Evolutionary conservation across 2,888 invertebrate species (phyloP), one percentile per base, ranked within the genome.

Genomic region (Euproctis similis): DNA sequence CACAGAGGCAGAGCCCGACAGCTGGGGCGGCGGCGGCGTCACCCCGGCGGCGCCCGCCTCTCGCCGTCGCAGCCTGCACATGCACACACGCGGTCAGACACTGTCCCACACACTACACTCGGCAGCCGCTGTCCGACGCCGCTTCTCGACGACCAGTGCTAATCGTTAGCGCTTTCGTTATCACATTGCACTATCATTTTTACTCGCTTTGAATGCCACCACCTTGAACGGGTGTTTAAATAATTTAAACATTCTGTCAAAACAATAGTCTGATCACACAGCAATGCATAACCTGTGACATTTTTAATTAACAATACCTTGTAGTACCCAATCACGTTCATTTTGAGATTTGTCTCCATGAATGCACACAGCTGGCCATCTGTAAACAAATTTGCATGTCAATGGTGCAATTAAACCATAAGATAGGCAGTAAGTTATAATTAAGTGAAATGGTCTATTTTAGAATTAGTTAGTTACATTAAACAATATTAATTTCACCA

Each of bases 281-380:
- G 28, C 30, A 21, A 4, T 34, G 36, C 10, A 2, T 21, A 10
- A 33, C 26, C 13, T 5, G 4, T 16, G 39, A 36, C 39, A 10
- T 34, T 37, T 36, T 8, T 12, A 34, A 12, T 20, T 8, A 36
- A 31, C 51, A 58, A 69, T 86, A 92, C 92, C 92, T 89, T 92
- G 91, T 58, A 95, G 85, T 47, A 96, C 95, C 93, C 94, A 94
- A 80, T 96, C 96, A 62, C 96, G 87, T 81, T 96, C 96, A 74
- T 92, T 92, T 74, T 96, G 96, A 40, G 94, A 92, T 85, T 96
- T 97, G 75, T 97, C 96, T 40, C 97, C 97, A 75, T 97, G 97
- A 64, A 97, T 96, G 64, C 93, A 92, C 43, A 92, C 91, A 22
- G 93, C 92, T 28, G 92, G 92, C 92, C 92, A 93, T 25, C 91